phyloP scores from a whole-genome alignment of 2,888 invertebrate genomes.

The Branchipolynoe longqiensis region DNA sequence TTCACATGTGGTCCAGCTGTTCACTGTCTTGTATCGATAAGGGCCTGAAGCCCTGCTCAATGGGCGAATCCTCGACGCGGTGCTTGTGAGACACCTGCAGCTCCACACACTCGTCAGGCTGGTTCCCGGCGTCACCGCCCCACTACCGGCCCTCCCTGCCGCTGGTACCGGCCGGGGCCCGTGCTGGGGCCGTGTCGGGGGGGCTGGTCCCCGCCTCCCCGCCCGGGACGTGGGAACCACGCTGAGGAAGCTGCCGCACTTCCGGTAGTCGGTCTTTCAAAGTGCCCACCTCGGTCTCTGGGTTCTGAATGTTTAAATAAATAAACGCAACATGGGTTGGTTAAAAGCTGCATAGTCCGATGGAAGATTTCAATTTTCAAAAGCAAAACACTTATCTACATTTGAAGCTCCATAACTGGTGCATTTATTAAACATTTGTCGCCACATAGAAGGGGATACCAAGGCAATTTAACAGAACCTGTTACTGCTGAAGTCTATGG shows the following conservation, averaged over 20 bases:
- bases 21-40: constrained; percentile 14
- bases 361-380: too few relatives aligned
- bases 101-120: background rate
- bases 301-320: background rate
- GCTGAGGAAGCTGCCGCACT: background rate
- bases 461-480: too few relatives aligned
- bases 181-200: background rate
- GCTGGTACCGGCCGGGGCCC: background rate
- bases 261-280: background rate
- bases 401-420: too few relatives aligned
- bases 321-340: background rate
- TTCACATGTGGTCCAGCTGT: background rate
- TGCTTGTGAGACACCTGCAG: background rate
- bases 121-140: background rate
- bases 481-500: too few relatives aligned
- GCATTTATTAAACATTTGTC: background rate
- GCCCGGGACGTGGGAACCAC: background rate
- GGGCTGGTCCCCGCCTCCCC: background rate
- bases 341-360: too few relatives aligned
- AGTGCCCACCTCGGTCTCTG: background rate
- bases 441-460: too few relatives aligned
- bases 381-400: too few relatives aligned
- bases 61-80: background rate
- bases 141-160: too few relatives aligned
- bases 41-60: background rate